phyloP scores from a whole-genome alignment of 2,113 vertebrate species.

The Micronycteris hirsuta region DNA sequence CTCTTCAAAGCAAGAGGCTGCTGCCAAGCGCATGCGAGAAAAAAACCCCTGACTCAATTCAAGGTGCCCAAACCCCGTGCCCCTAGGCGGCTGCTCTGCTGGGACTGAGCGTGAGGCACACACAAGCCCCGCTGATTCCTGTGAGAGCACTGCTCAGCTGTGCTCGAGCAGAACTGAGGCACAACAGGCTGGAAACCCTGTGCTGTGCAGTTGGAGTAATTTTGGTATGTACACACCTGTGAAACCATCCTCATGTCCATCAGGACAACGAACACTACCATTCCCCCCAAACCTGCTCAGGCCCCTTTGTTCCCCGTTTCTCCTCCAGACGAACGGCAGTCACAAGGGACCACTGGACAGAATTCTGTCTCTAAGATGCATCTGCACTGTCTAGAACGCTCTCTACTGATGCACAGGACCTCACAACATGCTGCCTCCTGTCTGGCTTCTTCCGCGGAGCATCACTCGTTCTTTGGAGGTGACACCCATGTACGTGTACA shows the following conservation, averaged over 20 bases:
- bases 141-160: no score
- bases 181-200: not conserved
- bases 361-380: not conserved
- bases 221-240: no score
- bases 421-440: not conserved
- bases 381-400: fast-evolving
- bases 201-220: not conserved
- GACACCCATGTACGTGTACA: fast-evolving
- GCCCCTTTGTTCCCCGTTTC: not conserved
- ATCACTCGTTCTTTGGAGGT: fast-evolving
- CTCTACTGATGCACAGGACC: fast-evolving
- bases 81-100: not conserved
- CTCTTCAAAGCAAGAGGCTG: not conserved
- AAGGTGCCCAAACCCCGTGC: no score
- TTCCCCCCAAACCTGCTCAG: not conserved
- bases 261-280: not conserved
- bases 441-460: not conserved
- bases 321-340: not conserved
- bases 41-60: not conserved
- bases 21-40: no score
- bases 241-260: not conserved
- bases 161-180: not conserved
- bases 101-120: no score
- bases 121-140: not conserved
- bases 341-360: not conserved